phyloP scores from a whole-genome alignment of 2,888 invertebrate species.

The Eupithecia abbreviata region DNA sequence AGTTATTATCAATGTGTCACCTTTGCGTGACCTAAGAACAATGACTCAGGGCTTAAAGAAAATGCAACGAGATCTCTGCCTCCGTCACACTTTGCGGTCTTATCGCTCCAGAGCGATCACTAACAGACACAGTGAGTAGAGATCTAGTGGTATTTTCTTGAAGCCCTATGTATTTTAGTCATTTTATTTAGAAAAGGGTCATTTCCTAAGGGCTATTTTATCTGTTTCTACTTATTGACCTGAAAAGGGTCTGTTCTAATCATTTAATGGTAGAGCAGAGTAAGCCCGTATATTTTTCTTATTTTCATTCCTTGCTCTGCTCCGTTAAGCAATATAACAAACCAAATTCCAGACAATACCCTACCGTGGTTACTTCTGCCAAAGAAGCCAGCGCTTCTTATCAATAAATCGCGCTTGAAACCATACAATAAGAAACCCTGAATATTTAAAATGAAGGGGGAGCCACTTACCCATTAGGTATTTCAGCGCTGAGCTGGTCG shows the following conservation, averaged over 20 bases:
- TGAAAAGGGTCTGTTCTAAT: not conserved
- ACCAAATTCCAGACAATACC: not conserved
- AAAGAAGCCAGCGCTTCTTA: not conserved
- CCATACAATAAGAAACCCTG: not conserved
- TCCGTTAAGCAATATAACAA: not conserved
- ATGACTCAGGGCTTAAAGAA: not conserved
- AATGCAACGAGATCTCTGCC: not conserved
- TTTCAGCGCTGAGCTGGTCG: conserved; percentile 92
- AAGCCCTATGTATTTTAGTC: not conserved
- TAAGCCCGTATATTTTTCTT: not conserved
- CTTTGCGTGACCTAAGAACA: not conserved
- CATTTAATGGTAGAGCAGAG: not conserved
- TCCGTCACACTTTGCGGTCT: not conserved
- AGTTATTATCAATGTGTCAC: not conserved
- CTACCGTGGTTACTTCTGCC: not conserved
- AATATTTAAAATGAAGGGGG: not conserved
- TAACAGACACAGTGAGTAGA: not conserved
- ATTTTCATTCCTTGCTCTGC: not conserved
- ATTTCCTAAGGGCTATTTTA: not conserved
- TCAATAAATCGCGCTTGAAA: not conserved
- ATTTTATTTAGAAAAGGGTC: not conserved
- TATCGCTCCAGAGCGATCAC: not conserved
- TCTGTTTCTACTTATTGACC: not conserved
- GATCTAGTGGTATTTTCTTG: not conserved
- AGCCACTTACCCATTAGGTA: conserved; percentile 88